phyloP scores from a whole-genome alignment of 2,797 vertebrate genomes.

The Eulemur coronatus region DNA sequence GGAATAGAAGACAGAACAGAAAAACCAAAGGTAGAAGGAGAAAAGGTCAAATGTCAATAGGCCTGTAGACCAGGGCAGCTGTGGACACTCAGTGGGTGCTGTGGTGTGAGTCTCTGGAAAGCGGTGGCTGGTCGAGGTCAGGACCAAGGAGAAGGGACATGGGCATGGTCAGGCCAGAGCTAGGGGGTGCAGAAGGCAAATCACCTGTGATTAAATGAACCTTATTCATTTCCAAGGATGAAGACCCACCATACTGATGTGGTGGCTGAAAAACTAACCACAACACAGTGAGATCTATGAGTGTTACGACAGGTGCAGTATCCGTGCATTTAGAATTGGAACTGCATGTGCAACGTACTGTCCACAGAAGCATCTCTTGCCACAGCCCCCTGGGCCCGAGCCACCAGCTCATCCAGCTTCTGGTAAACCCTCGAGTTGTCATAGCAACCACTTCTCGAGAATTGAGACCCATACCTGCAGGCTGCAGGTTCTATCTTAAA shows the following conservation, averaged over 20 bases:
- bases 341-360: too few species aligned
- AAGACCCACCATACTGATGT: not conserved
- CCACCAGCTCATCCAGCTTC: not conserved
- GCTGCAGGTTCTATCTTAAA: not conserved
- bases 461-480: not conserved
- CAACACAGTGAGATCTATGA: accelerated
- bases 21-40: not conserved
- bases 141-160: not conserved
- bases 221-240: not conserved
- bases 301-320: accelerated
- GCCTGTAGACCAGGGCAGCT: accelerated
- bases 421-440: not conserved
- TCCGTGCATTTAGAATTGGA: not conserved
- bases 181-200: not conserved
- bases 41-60: not conserved
- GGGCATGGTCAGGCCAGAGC: not conserved
- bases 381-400: not conserved
- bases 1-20: not conserved
- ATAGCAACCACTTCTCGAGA: not conserved
- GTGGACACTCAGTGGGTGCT: too few species aligned
- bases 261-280: not conserved
- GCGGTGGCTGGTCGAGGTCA: not conserved
- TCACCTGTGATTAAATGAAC: not conserved
- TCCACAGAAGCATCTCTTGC: not conserved
- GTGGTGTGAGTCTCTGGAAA: not conserved